Conservation (phyloP, 2,888 invertebrate genomes). For the Eilema griseolum region DNA sequence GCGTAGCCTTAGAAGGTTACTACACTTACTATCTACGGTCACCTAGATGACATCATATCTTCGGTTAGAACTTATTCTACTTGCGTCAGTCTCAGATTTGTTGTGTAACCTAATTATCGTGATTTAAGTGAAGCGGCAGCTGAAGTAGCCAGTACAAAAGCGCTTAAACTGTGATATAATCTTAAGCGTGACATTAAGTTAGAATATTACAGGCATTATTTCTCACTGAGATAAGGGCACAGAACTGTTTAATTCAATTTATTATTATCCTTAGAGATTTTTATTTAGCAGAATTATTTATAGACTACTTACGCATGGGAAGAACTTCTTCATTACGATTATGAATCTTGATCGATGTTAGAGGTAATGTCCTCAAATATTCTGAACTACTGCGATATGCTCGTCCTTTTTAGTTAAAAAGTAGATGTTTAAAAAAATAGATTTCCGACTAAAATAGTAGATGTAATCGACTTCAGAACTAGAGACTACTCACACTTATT, state of each 20-base stretch:
- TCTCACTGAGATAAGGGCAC: slow-evolving; percentile 64
- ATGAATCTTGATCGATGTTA: not conserved
- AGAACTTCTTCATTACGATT: not conserved
- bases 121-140: slow-evolving; percentile 63
- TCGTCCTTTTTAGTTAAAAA: not conserved
- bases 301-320: not conserved
- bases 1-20: no score
- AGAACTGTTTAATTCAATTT: slow-evolving; percentile 66
- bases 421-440: not conserved
- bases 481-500: no score
- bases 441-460: not conserved
- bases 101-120: slow-evolving; percentile 63
- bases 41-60: not conserved
- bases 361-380: not conserved
- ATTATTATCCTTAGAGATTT: slow-evolving; percentile 52
- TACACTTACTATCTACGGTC: no score
- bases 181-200: slow-evolving; percentile 67
- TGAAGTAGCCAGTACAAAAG: slow-evolving; percentile 63
- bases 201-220: slow-evolving; percentile 68
- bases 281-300: slow-evolving; percentile 25
- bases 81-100: slow-evolving; percentile 56
- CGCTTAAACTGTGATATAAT: slow-evolving; percentile 65
- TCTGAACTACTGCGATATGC: not conserved
- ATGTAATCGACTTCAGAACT: not conserved
- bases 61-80: slow-evolving; percentile 14